These are phyloP conservation scores for Galago senegalensis DNA, from an alignment of 2,797 vertebrate species.

Conservation along the genomic window DNA sequence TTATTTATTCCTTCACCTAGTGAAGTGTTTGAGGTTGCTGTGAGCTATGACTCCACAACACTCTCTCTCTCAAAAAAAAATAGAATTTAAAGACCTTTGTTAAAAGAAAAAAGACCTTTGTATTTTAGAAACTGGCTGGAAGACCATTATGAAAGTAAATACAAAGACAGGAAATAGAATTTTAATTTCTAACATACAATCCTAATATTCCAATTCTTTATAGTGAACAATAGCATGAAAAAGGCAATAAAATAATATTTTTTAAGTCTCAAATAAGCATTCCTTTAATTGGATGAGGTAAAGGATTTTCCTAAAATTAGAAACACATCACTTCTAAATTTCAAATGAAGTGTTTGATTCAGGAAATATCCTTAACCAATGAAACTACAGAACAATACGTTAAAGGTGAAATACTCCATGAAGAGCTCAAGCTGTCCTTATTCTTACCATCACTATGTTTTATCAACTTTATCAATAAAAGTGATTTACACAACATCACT, in stretches of 20 bases:
- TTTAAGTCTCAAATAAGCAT: not conserved
- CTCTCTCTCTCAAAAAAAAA: too few relatives aligned
- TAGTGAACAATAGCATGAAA: not conserved
- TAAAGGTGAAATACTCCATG: not conserved
- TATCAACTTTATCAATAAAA: not conserved
- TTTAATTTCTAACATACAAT: constrained; percentile 31
- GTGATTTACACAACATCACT: not conserved
- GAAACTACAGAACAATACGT: not conserved
- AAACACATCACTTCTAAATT: not conserved
- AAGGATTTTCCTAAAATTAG: constrained; percentile 8
- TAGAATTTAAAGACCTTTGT: not conserved
- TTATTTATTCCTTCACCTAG: constrained; percentile 24
- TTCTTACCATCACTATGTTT: not conserved
- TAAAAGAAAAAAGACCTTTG: not conserved
- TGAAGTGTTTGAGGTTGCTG: not conserved
- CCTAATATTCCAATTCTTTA: not conserved
- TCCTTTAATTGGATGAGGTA: not conserved
- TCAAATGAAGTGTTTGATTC: not conserved
- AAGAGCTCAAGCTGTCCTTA: not conserved
- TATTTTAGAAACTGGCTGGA: not conserved
- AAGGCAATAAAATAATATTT: not conserved
- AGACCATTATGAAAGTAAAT: constrained; percentile 32
- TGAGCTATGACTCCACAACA: too few relatives aligned
- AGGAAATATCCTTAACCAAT: not conserved
- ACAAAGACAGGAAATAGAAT: not conserved